Percentiles rank a stretch among this genome's conserved stretches.
These are phyloP conservation scores for Junonia oenone DNA, from an alignment of 2,888 invertebrate genomes.

Conservation along the genomic window DNA sequence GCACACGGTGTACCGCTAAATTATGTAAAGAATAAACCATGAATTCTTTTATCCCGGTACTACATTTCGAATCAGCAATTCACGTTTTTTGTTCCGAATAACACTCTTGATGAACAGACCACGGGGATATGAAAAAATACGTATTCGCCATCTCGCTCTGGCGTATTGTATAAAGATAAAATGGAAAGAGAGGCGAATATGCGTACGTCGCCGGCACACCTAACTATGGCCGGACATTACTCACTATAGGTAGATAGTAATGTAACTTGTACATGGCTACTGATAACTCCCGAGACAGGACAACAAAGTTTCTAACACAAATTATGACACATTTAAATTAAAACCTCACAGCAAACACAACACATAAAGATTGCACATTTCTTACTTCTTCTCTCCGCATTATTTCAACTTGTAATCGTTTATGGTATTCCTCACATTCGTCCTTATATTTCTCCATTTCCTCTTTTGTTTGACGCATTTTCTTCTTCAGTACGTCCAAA, in stretches of 20 bases:
- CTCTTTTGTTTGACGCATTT: constrained; percentile 99
- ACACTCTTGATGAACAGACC: constrained; percentile 48
- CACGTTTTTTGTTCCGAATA: constrained; percentile 43
- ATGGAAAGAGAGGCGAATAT: constrained; percentile 72
- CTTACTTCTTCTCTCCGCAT: constrained; percentile 99
- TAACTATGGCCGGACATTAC: constrained; percentile 79
- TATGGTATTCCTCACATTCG: constrained; percentile 97
- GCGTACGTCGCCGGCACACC: constrained; percentile 79
- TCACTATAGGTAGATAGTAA: constrained; percentile 76
- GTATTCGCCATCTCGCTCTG: constrained; percentile 60
- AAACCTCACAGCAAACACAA: constrained; percentile 52
- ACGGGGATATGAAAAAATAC: constrained; percentile 53
- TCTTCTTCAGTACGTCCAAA: constrained; percentile 98
- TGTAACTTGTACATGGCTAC: constrained; percentile 42
- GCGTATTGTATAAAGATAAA: constrained; percentile 47
- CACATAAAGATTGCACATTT: constrained; percentile 62
- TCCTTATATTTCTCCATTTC: constrained; percentile 99
- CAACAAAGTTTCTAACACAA: constrained; percentile 42
- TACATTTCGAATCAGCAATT: constrained; percentile 33
- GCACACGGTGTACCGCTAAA: constrained; percentile 44
- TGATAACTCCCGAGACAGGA: constrained; percentile 60
- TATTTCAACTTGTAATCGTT: constrained; percentile 96
- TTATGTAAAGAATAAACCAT: constrained; percentile 43
- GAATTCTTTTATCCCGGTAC: constrained; percentile 29
- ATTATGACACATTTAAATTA: constrained; percentile 41